Base-by-base conservation (phyloP, 2,113 vertebrate genomes). In the Cryptomyrus ogoouensis region DNA sequence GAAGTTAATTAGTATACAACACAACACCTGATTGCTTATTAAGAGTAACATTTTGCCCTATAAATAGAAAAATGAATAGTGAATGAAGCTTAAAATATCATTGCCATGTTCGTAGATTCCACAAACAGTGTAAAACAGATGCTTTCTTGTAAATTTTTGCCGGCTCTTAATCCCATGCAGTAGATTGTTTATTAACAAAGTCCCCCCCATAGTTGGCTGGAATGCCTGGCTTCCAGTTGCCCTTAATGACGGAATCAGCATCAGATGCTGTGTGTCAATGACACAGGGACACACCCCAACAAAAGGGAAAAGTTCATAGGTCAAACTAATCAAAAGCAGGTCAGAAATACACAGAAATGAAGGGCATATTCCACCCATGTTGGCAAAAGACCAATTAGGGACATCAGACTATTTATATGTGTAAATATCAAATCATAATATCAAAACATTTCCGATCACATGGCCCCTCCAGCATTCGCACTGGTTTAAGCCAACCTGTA, bases 261-360 rank as follows among this genome's bases (percentile, higher is more conserved):
- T 47, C 83, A n/a, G 24, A 86, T 47, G 24, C 10, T 24, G 24
- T 50, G 44, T 27, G 47, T 50, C 83, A 47, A 9, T 24, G 35
- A 8, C 47, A 24, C 83, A 84, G 83, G 24, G 39, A 44, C 46
- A 24, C 24, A 21, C 21, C 19, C 39, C 83, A 19, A 35, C 17
- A 70, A 31, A 31, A 70, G 17, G 74, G 5, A 42, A 85, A 27
- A 50, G 46, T 27, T 27, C 83, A 85, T 31, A 50, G 46, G 83
- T 86, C 83, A 86, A 86, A 86, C 42, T 31, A 35, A 42, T 19
- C 74, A 80, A 80, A 80, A 80, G 74, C 35, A 80, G 74, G 74
- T 80, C 74, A 80, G 74, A 42, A 39, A 7, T 42, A 42, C 35
- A 19, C 74, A 39, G 70, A 80, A 39, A 80, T 35, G 74, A 7